A percentile compares a stretch with the other conserved stretches of the same genome.
Evolutionary conservation across 2,888 invertebrate species (phyloP).

Genomic region (Cosmia trapezina): DNA sequence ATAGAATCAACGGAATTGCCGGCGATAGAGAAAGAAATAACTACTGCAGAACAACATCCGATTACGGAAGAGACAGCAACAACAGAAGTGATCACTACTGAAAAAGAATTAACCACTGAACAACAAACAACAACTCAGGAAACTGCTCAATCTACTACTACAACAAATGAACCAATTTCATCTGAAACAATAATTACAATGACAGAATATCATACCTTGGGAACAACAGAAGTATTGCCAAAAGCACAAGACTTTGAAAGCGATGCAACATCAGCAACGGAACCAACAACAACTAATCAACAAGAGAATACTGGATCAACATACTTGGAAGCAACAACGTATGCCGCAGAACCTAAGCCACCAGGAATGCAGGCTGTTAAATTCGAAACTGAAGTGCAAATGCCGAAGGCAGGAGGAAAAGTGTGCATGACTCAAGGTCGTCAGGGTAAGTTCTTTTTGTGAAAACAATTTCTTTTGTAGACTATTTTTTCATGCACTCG

Average conservation of each 20-base stretch:
- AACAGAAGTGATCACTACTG: neutral
- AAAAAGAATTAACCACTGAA: neutral
- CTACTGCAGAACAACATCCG: neutral
- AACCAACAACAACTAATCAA: neutral
- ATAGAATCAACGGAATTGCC: slow-evolving; percentile 1
- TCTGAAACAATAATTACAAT: neutral
- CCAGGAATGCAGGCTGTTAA: slow-evolving; percentile 53
- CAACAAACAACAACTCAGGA: neutral
- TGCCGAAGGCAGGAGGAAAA: slow-evolving; percentile 67
- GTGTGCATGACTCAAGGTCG: slow-evolving; percentile 65
- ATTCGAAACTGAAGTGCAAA: slow-evolving; percentile 33
- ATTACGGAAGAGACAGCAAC: neutral
- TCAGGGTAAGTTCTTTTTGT: slow-evolving; percentile 58
- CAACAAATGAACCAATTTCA: no score
- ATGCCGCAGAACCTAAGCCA: slow-evolving; percentile 52
- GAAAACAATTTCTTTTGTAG: neutral
- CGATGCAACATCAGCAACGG: neutral
- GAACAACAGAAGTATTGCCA: neutral
- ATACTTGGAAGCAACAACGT: slow-evolving; percentile 18
- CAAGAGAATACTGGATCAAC: neutral
- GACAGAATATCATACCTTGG: neutral
- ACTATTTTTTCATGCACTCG: no score
- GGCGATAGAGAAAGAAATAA: neutral
- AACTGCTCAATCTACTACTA: no score
- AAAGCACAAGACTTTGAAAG: neutral